These are phyloP conservation scores for Paracanthobrama guichenoti DNA, from an alignment of 2,113 vertebrate genomes.

Conservation along the genomic window DNA sequence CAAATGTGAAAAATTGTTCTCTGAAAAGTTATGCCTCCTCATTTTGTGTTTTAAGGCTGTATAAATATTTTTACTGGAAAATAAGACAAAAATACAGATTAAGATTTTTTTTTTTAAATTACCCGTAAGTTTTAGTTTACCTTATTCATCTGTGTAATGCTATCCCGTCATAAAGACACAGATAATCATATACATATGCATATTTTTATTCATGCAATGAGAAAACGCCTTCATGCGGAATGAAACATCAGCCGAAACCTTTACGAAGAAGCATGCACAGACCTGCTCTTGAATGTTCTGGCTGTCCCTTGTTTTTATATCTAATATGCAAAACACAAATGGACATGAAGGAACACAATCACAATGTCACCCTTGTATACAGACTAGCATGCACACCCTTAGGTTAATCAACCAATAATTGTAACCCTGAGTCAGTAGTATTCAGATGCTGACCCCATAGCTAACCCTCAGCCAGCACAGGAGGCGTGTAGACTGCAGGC, in stretches of 20 bases:
- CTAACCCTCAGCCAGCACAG: constrained; percentile 60
- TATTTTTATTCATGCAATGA: constrained; percentile 14
- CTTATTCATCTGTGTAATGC: background rate
- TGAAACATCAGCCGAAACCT: constrained; percentile 8
- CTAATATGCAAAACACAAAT: constrained; percentile 24
- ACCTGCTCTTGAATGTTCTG: constrained; percentile 29
- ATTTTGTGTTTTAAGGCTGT: background rate
- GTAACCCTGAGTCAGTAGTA: constrained; percentile 63
- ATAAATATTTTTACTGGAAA: background rate
- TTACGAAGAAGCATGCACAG: background rate
- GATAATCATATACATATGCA: background rate
- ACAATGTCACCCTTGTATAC: constrained; percentile 37
- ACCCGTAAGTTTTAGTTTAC: background rate
- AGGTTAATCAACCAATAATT: constrained; percentile 59
- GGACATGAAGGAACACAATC: constrained; percentile 28
- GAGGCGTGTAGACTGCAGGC: constrained; percentile 62
- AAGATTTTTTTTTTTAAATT: background rate
- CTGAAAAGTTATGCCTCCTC: background rate
- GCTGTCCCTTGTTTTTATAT: background rate
- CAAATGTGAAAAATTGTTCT: background rate
- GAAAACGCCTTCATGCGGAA: constrained; percentile 6
- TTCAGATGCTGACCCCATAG: constrained; percentile 66
- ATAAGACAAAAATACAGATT: background rate
- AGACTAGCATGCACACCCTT: constrained; percentile 45
- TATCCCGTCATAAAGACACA: background rate